Percentiles rank a stretch among this genome's conserved stretches.
phyloP scores from a whole-genome alignment of 2,797 vertebrate species.

The Scarus forsteni region DNA sequence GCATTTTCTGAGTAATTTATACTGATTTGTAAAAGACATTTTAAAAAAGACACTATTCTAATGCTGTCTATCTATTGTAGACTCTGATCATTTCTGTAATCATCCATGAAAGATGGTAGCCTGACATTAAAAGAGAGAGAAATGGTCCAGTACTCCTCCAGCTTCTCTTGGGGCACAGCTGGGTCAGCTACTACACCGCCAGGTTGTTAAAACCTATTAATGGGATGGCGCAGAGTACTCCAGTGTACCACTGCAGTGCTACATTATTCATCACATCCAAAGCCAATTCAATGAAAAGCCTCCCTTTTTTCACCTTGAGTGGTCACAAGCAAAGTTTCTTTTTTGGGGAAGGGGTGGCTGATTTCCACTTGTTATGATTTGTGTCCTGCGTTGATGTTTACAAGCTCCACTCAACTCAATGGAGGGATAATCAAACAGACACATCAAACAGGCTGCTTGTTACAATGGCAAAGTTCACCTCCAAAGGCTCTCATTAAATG shows the following conservation, averaged over 20 bases:
- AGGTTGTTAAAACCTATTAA: slow-evolving; percentile 83
- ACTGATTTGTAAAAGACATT: background rate
- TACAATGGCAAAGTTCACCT: slow-evolving; percentile 72
- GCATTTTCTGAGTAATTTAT: slow-evolving; percentile 1
- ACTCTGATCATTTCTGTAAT: slow-evolving; percentile 53
- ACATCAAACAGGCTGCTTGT: slow-evolving; percentile 78
- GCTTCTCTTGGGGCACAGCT: slow-evolving; percentile 64
- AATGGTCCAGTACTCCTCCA: slow-evolving; percentile 56
- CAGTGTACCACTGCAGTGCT: slow-evolving; percentile 69
- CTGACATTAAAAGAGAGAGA: slow-evolving; percentile 52
- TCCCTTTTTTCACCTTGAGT: slow-evolving; percentile 49
- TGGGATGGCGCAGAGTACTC: slow-evolving; percentile 65
- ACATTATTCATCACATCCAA: slow-evolving; percentile 79
- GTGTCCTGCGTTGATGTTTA: slow-evolving; percentile 74
- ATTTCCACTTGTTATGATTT: slow-evolving; percentile 72
- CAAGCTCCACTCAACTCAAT: slow-evolving; percentile 66
- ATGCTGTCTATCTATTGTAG: slow-evolving; percentile 4
- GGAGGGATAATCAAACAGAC: slow-evolving; percentile 79
- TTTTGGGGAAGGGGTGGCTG: slow-evolving; percentile 45
- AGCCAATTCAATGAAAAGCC: slow-evolving; percentile 70
- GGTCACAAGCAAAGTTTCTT: slow-evolving; percentile 57
- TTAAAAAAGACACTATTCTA: background rate
- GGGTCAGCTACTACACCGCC: slow-evolving; percentile 76
- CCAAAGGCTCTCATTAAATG: slow-evolving; percentile 78
- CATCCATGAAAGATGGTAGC: slow-evolving; percentile 41